phyloP scores from a whole-genome alignment of 2,113 vertebrate genomes.

The Cinclus mexicanus region DNA sequence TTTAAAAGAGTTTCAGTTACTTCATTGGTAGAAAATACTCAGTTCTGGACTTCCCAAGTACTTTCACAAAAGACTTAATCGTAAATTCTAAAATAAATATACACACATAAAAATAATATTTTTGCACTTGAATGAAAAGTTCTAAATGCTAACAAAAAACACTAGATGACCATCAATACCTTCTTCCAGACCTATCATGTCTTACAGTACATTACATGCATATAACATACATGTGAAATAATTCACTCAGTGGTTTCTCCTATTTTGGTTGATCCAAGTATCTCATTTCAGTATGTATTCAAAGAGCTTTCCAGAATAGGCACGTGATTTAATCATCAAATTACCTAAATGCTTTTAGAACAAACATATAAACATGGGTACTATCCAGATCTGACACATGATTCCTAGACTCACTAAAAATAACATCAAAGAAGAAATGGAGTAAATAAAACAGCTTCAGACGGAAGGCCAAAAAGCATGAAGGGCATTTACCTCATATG shows the following conservation, averaged over 20 bases:
- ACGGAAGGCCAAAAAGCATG: neutral
- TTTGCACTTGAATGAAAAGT: neutral
- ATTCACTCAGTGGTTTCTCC: neutral
- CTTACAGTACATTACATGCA: neutral
- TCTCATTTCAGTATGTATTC: neutral
- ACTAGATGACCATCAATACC: neutral
- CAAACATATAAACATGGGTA: neutral
- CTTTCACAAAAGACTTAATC: neutral
- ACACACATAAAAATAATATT: neutral
- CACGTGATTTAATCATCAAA: neutral
- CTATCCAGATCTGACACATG: neutral
- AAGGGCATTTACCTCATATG: neutral
- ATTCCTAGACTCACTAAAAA: neutral
- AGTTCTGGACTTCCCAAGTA: neutral
- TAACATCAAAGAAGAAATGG: neutral
- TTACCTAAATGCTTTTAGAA: neutral
- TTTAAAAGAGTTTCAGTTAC: neutral
- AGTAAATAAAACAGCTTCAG: neutral
- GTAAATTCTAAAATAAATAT: neutral
- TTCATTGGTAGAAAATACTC: neutral
- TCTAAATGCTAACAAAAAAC: neutral
- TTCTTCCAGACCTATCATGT: neutral
- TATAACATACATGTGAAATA: neutral
- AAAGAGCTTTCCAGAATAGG: neutral
- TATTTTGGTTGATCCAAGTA: neutral